A percentile compares a stretch with the other conserved stretches of the same genome.
These are phyloP conservation scores for Myxocyprinus asiaticus DNA, from an alignment of 2,113 vertebrate species.

Conservation along the genomic window DNA sequence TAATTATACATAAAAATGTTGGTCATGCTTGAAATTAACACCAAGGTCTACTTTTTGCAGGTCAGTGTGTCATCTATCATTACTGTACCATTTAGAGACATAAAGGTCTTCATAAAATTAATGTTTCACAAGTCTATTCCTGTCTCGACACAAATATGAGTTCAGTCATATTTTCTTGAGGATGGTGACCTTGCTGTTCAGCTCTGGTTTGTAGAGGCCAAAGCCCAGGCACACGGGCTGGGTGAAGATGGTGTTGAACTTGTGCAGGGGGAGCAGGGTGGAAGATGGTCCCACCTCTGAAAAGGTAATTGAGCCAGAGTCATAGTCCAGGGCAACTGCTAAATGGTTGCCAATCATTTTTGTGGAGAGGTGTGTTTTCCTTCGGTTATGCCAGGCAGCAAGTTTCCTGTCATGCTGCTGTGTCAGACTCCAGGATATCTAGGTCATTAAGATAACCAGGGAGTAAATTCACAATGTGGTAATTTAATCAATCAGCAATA, in stretches of 20 bases:
- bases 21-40: too few relatives aligned
- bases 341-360: conserved; percentile 66
- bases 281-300: conserved; percentile 65
- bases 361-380: conserved; percentile 65
- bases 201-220: conserved; percentile 73
- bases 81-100: too few relatives aligned
- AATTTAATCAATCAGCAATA: too few relatives aligned
- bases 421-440: conserved; percentile 75
- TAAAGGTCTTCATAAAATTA: not conserved
- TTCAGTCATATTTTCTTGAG: conserved; percentile 50
- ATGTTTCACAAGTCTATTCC: not conserved
- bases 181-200: conserved; percentile 65
- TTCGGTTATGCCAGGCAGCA: conserved; percentile 73
- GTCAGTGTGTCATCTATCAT: too few relatives aligned
- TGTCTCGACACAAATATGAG: not conserved
- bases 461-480: too few relatives aligned
- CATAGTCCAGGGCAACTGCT: conserved; percentile 67
- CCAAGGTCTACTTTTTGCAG: too few relatives aligned
- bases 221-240: conserved; percentile 72
- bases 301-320: conserved; percentile 68
- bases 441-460: conserved; percentile 20
- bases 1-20: too few relatives aligned
- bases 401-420: conserved; percentile 73
- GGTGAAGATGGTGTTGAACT: conserved; percentile 66
- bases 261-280: conserved; percentile 69